Base-by-base conservation (phyloP, 2,888 invertebrate genomes). In the Nomada lathburiana region DNA sequence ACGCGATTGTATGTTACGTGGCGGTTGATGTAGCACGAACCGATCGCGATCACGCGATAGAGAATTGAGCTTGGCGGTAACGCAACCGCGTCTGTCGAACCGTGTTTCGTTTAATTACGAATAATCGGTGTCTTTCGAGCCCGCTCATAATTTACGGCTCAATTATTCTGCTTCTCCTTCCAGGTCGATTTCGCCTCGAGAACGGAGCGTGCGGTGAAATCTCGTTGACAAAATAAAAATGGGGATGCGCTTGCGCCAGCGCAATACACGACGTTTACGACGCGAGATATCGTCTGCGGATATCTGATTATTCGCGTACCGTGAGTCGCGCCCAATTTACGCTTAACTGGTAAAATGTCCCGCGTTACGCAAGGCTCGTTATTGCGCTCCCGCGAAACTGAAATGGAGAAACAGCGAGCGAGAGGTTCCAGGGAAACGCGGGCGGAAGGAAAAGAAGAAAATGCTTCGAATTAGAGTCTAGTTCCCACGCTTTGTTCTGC, bases 401-500 rank as follows among this genome's bases (percentile, higher is more conserved):
- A 82, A 78, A 76, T 47, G 72, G 78, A 59, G 76, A 80, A 83
- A 79, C 80, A 23, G 71, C 60, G 75, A 81, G 55, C 29, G 47
- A 13, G 4, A 55, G 50, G n/a, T 36, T 36, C 26, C 52, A 20
- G 52, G 47, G 20, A 44, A 18, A 10, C 53, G 23, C 3, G 44
- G 2, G 36, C 55, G 63, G n/a, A 47, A 50, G 20, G 36, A 55
- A 47, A 72, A 72, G 76, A 71, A 70, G 47, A 68, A 84, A 81
- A 79, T 53, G 53, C 60, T 29, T 23, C 55, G 74, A 85, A 81
- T 60, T 55, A 65, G 52, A 76, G 75, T 63, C 63, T 23, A 60
- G 81, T 83, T 87, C 87, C 82, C 87, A 87, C 87, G 86, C 44
- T 69, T 82, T 57, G 47, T 36, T 63, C 74, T 36, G 60, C 16